phyloP scores from a whole-genome alignment of 2,797 vertebrate species.

The Hyperoplus immaculatus region DNA sequence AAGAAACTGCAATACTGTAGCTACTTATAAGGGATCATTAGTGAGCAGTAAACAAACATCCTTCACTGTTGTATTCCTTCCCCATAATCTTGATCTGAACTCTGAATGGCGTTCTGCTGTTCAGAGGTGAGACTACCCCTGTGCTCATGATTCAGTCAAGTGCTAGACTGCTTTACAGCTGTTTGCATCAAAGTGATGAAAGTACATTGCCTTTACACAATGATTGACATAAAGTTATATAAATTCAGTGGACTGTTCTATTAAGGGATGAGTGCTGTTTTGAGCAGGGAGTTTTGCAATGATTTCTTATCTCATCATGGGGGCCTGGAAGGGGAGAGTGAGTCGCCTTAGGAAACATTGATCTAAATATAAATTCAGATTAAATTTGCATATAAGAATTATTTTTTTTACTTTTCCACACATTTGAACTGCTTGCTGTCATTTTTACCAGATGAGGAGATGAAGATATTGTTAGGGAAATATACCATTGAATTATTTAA shows the following conservation, averaged over 20 bases:
- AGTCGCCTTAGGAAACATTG: slow-evolving; percentile 40
- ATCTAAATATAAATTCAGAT: slow-evolving; percentile 56
- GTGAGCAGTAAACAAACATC: slow-evolving; percentile 3
- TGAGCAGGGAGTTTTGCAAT: slow-evolving; percentile 43
- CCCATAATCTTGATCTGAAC: background rate
- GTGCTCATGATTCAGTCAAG: background rate
- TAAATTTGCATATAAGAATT: slow-evolving; percentile 62
- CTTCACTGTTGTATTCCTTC: background rate
- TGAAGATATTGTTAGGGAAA: background rate
- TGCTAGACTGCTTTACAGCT: background rate
- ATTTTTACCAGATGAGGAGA: slow-evolving; percentile 26
- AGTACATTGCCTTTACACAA: background rate
- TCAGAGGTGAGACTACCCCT: background rate
- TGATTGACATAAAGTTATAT: background rate
- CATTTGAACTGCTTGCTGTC: slow-evolving; percentile 29
- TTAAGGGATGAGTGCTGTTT: slow-evolving; percentile 33
- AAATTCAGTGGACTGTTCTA: slow-evolving; percentile 18
- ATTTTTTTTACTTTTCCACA: slow-evolving; percentile 22
- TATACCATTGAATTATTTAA: slow-evolving; percentile 1
- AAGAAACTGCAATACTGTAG: background rate
- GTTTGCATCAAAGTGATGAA: background rate
- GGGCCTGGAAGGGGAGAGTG: slow-evolving; percentile 3
- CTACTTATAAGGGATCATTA: background rate
- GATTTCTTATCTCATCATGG: slow-evolving; percentile 57
- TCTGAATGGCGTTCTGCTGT: slow-evolving; percentile 1